Evolutionary conservation across 2,113 vertebrate species (phyloP), one percentile per base, ranked within the genome.

Genomic region (Odontophorus gujanensis): DNA sequence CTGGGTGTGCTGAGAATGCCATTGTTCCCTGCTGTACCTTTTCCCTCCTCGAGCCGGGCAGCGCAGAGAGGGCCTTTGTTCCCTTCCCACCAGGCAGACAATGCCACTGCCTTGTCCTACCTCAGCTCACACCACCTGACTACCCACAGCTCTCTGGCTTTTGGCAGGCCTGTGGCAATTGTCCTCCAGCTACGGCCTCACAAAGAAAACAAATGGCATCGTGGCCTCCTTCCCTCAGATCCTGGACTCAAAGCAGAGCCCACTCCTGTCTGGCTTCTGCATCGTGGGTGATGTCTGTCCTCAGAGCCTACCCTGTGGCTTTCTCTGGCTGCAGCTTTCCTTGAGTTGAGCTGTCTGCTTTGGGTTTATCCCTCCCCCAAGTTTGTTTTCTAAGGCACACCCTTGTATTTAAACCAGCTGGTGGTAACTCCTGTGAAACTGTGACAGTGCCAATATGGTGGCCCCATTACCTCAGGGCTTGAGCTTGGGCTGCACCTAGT

Each of bases 111-210:
- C 76, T 93, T 97, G 94, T 96, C 81, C 85, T 93, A 92, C 93
- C 94, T 96, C 94, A 87, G 95, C 85, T 87, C 80, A 48, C 79
- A 75, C 92, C 95, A 95, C 95, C 94, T 96, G 95, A 95, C 96
- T 3, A 5, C 79, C 55, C 51, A 0, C 0, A 32, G 87, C 72
- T 72, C 77, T 87, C 77, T 90, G 80, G 85, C 15, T 73, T 93
- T 94, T 96, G 95, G 92, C 93, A 87, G 25, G 79, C 82, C 2
- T 6, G 59, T 50, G 1, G 0, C 5, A 0, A 88, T 95, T 93
- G 94, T 94, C 69, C 62, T 88, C 62, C 47, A 57, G 65, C 85
- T 34, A 47, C 51, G n/a, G 81, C 2, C 0, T 85, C 71, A 53
- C 36, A 81, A 57, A 48, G 79, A 73, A 88, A 90, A 87, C 87